Evolutionary conservation across 2,888 invertebrate genomes (phyloP), one percentile per base, ranked within the genome.

Genomic region (Nemurella pictetii): DNA sequence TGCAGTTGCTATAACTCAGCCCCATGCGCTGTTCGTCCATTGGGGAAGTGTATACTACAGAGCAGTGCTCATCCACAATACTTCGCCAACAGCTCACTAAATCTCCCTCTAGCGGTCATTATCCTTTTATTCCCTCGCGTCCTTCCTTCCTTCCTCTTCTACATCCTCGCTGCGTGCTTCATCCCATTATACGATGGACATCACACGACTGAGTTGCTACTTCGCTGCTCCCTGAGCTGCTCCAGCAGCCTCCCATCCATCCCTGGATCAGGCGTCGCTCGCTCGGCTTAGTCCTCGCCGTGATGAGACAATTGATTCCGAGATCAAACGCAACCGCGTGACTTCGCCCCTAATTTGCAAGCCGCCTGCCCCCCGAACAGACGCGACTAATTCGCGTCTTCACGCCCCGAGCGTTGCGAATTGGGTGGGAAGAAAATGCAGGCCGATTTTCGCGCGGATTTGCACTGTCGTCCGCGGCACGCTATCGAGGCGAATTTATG

Each of bases 111-210:
- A 28, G 72, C 72, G 29, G 82, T 55, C 82, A 82, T 82, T 82
- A 82, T 82, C 72, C 82, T 82, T 55, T 82, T 82, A 82, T 72
- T 82, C 55, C 82, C 55, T 82, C 82, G 26, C 82, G 55, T 55
- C 55, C 55, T 81, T 81, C 36, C 82, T 72, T 82, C 82, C 82
- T 82, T 30, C 72, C 72, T 82, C 55, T 20, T 81, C 36, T 20
- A 12, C 35, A 25, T 28, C 81, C 35, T 55, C 55, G 26, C 35
- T 9, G 26, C 81, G 28, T 30, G 78, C 9, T 78, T 78, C 28
- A 78, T 78, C 78, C 78, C 78, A 78, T 78, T 28, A 78, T 30
- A 78, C 30, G 78, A 55, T 29, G 78, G 29, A 78, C 78, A 28
- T 30, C n/a, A 78, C 30, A 78, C 30, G 30, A 15, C 15, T n/a